Conservation (phyloP, 2,888 invertebrate genomes). For the Celastrina argiolus region DNA sequence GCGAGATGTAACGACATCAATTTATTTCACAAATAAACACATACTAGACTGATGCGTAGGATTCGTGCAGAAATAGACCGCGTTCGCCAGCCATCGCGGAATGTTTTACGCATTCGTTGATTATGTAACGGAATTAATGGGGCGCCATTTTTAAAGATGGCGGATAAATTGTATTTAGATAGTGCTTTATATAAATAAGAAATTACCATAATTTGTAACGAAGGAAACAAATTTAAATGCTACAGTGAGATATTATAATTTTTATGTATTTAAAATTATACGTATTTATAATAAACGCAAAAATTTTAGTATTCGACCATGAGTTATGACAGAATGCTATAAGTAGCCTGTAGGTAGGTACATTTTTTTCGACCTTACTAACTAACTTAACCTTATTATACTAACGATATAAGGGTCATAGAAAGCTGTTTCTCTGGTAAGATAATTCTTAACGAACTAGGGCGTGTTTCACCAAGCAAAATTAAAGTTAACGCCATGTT, state of each 20-base stretch:
- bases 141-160: slow-evolving; percentile 13
- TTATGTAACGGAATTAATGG: slow-evolving; percentile 16
- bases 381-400: no score
- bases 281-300: no score
- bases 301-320: no score
- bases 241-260: background rate
- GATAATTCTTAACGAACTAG: no score
- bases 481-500: no score
- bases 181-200: background rate
- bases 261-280: no score
- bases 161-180: background rate
- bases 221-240: background rate
- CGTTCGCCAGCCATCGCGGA: slow-evolving; percentile 27
- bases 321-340: no score
- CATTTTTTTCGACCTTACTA: no score
- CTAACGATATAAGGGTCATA: no score
- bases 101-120: slow-evolving; percentile 18
- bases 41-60: slow-evolving; percentile 60
- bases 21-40: slow-evolving; percentile 54
- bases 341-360: no score
- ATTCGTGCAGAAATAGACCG: slow-evolving; percentile 51
- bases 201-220: background rate
- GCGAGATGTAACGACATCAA: slow-evolving; percentile 38
- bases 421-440: no score
- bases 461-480: no score